phyloP scores from a whole-genome alignment of 2,888 invertebrate genomes.

The Cheilosia scutellata region DNA sequence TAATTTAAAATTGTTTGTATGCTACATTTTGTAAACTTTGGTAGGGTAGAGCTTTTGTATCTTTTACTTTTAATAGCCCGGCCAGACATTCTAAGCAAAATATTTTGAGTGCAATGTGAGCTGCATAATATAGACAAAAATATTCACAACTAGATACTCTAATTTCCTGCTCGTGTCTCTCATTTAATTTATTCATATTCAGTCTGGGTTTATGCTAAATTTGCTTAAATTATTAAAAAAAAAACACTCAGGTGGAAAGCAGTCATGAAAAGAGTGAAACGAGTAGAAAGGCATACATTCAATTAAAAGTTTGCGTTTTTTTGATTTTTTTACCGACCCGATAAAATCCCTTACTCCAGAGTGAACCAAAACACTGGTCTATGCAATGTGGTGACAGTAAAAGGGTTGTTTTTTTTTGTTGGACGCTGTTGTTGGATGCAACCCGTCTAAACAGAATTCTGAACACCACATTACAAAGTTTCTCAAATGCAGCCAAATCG shows the following conservation, averaged over 20 bases:
- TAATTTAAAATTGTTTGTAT: slow-evolving; percentile 15
- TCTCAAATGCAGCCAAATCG: too few species aligned
- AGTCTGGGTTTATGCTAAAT: background rate
- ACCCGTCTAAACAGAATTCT: too few species aligned
- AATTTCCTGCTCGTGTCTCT: slow-evolving; percentile 2
- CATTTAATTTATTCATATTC: slow-evolving; percentile 42
- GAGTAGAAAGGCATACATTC: slow-evolving; percentile 60
- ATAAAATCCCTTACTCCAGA: slow-evolving; percentile 6
- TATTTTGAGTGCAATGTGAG: slow-evolving; percentile 28
- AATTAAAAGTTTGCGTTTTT: slow-evolving; percentile 53
- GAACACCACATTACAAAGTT: too few species aligned
- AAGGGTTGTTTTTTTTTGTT: background rate
- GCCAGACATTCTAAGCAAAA: background rate
- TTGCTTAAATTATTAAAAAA: background rate
- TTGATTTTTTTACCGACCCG: slow-evolving; percentile 12
- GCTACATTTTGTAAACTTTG: background rate
- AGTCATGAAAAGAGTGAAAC: slow-evolving; percentile 45
- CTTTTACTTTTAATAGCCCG: background rate
- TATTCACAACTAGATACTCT: background rate
- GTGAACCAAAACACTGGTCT: slow-evolving; percentile 33
- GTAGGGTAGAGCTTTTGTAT: background rate
- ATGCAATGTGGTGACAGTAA: background rate
- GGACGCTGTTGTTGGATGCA: too few species aligned
- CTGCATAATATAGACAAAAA: slow-evolving; percentile 18
- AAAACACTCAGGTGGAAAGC: slow-evolving; percentile 51